phyloP scores from a whole-genome alignment of 1,140 invertebrate species.

The Drosophila saltans region DNA sequence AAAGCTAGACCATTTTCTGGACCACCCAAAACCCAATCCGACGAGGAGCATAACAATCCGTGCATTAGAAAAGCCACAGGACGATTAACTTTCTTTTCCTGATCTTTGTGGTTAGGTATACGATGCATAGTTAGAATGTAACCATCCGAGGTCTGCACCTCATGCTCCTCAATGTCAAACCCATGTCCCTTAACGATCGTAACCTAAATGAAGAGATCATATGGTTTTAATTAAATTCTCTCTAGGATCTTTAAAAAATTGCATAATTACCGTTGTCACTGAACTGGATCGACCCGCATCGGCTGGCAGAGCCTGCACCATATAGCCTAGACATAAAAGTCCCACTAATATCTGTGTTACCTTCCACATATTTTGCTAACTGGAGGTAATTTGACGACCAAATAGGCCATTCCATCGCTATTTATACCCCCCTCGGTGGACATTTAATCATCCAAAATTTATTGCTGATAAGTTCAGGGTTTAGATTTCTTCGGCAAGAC shows the following conservation, averaged over 20 bases:
- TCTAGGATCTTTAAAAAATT: not conserved
- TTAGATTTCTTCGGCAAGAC: conserved; percentile 16
- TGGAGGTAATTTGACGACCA: conserved; percentile 35
- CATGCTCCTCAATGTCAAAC: conserved; percentile 87
- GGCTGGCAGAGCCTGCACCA: conserved; percentile 43
- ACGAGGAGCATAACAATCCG: conserved; percentile 88
- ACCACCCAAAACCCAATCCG: conserved; percentile 88
- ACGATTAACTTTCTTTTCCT: conserved; percentile 35
- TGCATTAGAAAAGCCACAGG: conserved; percentile 87
- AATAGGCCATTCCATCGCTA: conserved; percentile 26
- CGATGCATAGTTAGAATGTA: conserved; percentile 89
- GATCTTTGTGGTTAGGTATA: conserved; percentile 84
- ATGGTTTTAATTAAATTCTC: not conserved
- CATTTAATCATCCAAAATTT: conserved; percentile 3
- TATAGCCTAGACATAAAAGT: conserved; percentile 24
- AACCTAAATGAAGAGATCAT: conserved; percentile 28
- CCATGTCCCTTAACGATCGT: conserved; percentile 75
- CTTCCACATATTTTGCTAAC: conserved; percentile 7
- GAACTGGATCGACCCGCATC: conserved; percentile 47
- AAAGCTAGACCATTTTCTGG: conserved; percentile 86
- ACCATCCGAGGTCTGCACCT: conserved; percentile 88
- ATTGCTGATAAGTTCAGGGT: conserved; percentile 42
- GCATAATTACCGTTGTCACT: conserved; percentile 51
- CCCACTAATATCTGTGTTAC: conserved; percentile 35
- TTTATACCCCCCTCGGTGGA: conserved; percentile 52